These are phyloP conservation scores for Perca schrenkii DNA, from an alignment of 2,113 vertebrate genomes.

Conservation along the genomic window DNA sequence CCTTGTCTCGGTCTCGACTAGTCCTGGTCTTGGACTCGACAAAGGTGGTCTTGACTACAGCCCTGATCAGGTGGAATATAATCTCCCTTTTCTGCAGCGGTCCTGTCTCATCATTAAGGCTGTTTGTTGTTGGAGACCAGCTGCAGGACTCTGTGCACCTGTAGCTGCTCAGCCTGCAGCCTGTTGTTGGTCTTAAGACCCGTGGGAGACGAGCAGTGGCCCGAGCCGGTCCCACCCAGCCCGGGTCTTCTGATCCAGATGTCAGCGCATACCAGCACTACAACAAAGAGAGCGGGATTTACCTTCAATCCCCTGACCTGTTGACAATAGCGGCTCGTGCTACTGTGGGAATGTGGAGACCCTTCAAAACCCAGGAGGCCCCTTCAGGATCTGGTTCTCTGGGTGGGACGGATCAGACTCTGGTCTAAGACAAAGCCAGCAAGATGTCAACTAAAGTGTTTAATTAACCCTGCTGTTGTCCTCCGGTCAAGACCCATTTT, in stretches of 20 bases:
- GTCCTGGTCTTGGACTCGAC: too few relatives aligned
- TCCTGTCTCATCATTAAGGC: constrained; percentile 30
- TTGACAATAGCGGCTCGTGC: constrained; percentile 68
- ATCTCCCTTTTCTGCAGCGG: too few relatives aligned
- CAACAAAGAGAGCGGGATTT: constrained; percentile 70
- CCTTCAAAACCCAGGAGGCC: constrained; percentile 14
- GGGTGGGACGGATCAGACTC: constrained; percentile 1
- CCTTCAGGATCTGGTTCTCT: constrained; percentile 3
- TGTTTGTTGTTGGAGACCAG: constrained; percentile 64
- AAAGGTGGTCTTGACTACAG: too few relatives aligned
- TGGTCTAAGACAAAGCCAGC: neutral
- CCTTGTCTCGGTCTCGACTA: too few relatives aligned
- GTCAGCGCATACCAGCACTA: constrained; percentile 66
- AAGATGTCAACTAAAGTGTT: neutral
- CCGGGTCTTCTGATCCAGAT: constrained; percentile 67
- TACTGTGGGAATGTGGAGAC: constrained; percentile 69
- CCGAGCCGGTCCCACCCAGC: constrained; percentile 46
- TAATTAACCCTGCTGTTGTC: too few relatives aligned
- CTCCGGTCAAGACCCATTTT: too few relatives aligned
- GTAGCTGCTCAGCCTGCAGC: constrained; percentile 45
- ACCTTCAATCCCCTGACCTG: constrained; percentile 67
- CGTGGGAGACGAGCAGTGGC: constrained; percentile 61
- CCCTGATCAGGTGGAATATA: constrained; percentile 22
- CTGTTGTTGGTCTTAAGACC: constrained; percentile 64
- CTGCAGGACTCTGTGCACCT: constrained; percentile 58